Evolutionary conservation across 2,113 vertebrate genomes (phyloP), one percentile per base, ranked within the genome.

Genomic region (Conger conger): DNA sequence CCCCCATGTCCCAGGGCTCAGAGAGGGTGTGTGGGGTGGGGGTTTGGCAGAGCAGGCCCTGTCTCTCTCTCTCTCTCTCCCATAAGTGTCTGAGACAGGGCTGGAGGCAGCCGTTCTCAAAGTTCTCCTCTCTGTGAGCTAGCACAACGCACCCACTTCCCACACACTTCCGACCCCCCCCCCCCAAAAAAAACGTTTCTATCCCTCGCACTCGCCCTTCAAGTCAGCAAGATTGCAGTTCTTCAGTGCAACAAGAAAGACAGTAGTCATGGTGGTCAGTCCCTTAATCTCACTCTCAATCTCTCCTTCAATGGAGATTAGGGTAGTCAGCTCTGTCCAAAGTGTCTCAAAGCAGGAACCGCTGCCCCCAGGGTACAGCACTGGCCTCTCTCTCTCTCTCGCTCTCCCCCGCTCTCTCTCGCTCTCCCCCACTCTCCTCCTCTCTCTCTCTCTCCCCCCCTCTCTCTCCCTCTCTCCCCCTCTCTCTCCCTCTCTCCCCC

Each of bases 391-490:
- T 18, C 37, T 4, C 20, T 40, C n/a, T n/a, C 38, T 0, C n/a
- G 27, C 54, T 36, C 50, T 40, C 45, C 9, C 37, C n/a, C 60
- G 2, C 37, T 36, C 23, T 17, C 16, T 33, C 42, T 68, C 30
- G 13, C 42, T 23, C 63, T 53, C 40, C 0, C 30, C n/a, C 45
- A n/a, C n/a, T n/a, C 33, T 30, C 53, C 6, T 33, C 35, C 68
- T 4, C 33, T 40, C 4, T n/a, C 17, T 3, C 2, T 20, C 16
- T 40, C 38, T n/a, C 33, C 23, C 5, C 18, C 9, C 15, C 3
- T 50, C 18, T 54, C 23, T 40, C n/a, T 27, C 7, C 16, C 4
- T 17, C 30, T 99, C 96, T 23, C n/a, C 45, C 33, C 37, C 53
- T 13, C 40, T 45, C 68, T 4, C 33, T 40, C 4, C 38, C 17